Percentiles rank a stretch among this genome's conserved stretches.
These are phyloP conservation scores for Oenanthe melanoleuca DNA, from an alignment of 2,113 vertebrate species.

Conservation along the genomic window DNA sequence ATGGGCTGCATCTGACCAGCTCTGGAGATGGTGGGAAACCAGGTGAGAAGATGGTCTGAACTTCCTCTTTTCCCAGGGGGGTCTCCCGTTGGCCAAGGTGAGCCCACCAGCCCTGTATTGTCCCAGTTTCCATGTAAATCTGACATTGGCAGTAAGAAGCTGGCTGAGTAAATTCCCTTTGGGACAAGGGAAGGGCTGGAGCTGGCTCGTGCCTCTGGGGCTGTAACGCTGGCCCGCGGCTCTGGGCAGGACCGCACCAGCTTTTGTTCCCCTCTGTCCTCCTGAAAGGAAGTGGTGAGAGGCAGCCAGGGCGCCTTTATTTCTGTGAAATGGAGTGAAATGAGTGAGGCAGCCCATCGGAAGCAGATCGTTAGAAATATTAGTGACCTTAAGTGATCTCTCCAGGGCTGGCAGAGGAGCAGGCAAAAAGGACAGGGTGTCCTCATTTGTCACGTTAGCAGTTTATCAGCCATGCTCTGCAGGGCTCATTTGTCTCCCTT, in stretches of 20 bases:
- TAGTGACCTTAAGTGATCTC: background rate
- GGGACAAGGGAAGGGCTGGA: background rate
- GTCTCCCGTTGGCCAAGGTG: background rate
- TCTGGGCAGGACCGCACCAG: fast-evolving
- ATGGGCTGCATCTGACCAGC: background rate
- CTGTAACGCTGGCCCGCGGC: fast-evolving
- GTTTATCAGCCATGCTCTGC: background rate
- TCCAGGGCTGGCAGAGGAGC: background rate
- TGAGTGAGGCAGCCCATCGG: background rate
- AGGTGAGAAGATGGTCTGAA: background rate
- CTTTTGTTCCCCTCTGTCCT: background rate
- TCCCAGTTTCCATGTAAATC: background rate
- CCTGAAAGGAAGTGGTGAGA: conserved; percentile 7
- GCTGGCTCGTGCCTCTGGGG: fast-evolving
- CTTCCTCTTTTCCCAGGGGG: background rate
- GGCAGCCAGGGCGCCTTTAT: background rate
- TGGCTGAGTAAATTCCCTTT: background rate
- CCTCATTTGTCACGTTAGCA: background rate
- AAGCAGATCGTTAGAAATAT: background rate
- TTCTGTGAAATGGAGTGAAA: conserved; percentile 20
- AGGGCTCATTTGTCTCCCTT: background rate
- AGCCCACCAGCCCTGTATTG: too few relatives aligned
- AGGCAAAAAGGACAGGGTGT: background rate
- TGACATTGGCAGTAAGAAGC: background rate
- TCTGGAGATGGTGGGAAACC: background rate